Percentiles rank a stretch among this genome's conserved stretches.
phyloP scores from a whole-genome alignment of 2,797 vertebrate species.

The Sciurus vulgaris region DNA sequence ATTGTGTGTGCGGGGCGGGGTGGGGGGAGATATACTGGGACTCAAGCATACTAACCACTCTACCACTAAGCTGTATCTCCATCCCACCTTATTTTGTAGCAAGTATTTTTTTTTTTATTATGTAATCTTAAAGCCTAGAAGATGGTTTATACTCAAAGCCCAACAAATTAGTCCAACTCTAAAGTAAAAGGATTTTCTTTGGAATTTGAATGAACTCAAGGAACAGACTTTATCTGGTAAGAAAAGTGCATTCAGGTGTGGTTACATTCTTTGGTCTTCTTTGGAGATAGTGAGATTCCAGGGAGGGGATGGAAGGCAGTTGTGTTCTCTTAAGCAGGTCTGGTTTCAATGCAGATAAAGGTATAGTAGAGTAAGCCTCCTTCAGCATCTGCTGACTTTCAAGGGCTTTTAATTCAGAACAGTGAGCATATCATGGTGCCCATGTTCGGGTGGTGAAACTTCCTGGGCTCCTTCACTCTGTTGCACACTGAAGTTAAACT shows the following conservation, averaged over 20 bases:
- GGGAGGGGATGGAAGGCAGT: background rate
- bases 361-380: background rate
- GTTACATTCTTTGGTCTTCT: background rate
- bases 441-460: no score
- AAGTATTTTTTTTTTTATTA: slow-evolving; percentile 70
- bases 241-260: background rate
- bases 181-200: slow-evolving; percentile 6
- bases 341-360: background rate
- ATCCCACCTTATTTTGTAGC: background rate
- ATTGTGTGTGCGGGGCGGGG: no score
- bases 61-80: background rate
- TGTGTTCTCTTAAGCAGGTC: background rate
- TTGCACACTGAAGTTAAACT: background rate
- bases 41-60: background rate
- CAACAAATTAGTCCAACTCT: slow-evolving; percentile 46
- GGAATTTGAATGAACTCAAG: background rate
- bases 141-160: slow-evolving; percentile 49
- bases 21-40: background rate
- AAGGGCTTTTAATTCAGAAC: background rate
- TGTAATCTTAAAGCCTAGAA: slow-evolving; percentile 57
- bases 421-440: background rate
- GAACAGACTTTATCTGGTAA: background rate
- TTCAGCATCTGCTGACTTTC: background rate
- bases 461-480: background rate
- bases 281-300: background rate